Evolutionary conservation across 1,140 invertebrate species (phyloP), one percentile per base, ranked within the genome.

Genomic region (Popillia japonica): DNA sequence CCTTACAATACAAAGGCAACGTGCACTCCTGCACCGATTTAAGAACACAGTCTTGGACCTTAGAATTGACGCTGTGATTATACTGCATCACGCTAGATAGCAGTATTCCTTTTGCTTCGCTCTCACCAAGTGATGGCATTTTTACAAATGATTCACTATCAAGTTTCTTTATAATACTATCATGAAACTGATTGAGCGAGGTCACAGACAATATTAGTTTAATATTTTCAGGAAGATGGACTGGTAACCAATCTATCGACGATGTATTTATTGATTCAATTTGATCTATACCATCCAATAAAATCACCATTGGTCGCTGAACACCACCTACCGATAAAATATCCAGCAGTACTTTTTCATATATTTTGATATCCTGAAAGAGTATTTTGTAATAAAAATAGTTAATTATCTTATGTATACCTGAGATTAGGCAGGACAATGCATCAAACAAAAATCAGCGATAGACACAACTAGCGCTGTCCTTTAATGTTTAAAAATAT

Each of bases 271-370:
- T 87, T 14, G 83, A 81, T 79, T 87, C 86, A 77, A 92, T 87
- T 85, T 92, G 91, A 83, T 95, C 94, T 7, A 95, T 86, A 0
- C 92, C 93, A 83, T 94, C 94, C 77, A 95, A 89, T 22, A 94
- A 89, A 55, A 95, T 87, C 44, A 94, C 87, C 59, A 93, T 84
- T 10, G 90, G 90, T 27, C 90, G 87, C 68, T 89, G 86, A 41
- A 89, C 85, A 23, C 89, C 89, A 59, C 90, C 86, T 48, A 89
- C 89, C n/a, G n/a, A n/a, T n/a, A n/a, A n/a, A n/a, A n/a, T n/a
- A n/a, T n/a, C n/a, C n/a, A n/a, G n/a, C n/a, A 93, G 84, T 7
- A 89, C 86, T 75, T 86, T 84, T 41, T 87, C 85, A 78, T 92
- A 89, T 0, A 87, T 88, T 41, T 86, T 83, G 75, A 92, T 86